These are phyloP conservation scores for Cololabis saira DNA, from an alignment of 2,113 vertebrate species.

Conservation along the genomic window DNA sequence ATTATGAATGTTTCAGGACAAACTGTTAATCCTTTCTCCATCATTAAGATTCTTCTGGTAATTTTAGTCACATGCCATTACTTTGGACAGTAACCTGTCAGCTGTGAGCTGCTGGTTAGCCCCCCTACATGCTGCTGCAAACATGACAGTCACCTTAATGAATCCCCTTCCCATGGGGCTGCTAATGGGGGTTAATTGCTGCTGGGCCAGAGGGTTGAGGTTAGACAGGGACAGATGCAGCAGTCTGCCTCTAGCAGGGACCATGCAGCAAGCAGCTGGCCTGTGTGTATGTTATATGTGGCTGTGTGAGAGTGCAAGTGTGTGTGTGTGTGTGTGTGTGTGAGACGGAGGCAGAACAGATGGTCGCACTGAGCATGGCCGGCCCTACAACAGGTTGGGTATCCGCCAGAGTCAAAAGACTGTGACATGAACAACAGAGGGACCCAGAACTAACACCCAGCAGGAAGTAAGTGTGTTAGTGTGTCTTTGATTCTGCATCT, in stretches of 20 bases:
- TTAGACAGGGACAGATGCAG: slow-evolving; percentile 79
- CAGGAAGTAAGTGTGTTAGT: slow-evolving; percentile 25
- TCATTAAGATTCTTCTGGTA: slow-evolving; percentile 10
- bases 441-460: slow-evolving; percentile 48
- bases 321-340: slow-evolving; percentile 21
- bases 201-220: slow-evolving; percentile 75
- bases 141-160: slow-evolving; percentile 72
- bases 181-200: slow-evolving; percentile 82
- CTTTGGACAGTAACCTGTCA: slow-evolving; percentile 47
- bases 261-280: slow-evolving; percentile 71
- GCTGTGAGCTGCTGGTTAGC: slow-evolving; percentile 45
- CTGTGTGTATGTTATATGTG: slow-evolving; percentile 24
- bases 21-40: not conserved
- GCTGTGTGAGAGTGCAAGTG: slow-evolving; percentile 8
- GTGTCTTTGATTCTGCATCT: slow-evolving; percentile 32
- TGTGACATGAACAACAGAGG: slow-evolving; percentile 61
- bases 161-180: slow-evolving; percentile 71
- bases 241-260: slow-evolving; percentile 75
- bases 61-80: slow-evolving; percentile 48
- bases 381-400: slow-evolving; percentile 78
- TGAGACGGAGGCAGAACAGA: slow-evolving; percentile 77
- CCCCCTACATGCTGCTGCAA: slow-evolving; percentile 33
- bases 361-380: slow-evolving; percentile 68
- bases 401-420: slow-evolving; percentile 57
- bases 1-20: slow-evolving; percentile 6